These are phyloP conservation scores for Cataglyphis cursor DNA, from an alignment of 2,888 invertebrate genomes.

Conservation along the genomic window DNA sequence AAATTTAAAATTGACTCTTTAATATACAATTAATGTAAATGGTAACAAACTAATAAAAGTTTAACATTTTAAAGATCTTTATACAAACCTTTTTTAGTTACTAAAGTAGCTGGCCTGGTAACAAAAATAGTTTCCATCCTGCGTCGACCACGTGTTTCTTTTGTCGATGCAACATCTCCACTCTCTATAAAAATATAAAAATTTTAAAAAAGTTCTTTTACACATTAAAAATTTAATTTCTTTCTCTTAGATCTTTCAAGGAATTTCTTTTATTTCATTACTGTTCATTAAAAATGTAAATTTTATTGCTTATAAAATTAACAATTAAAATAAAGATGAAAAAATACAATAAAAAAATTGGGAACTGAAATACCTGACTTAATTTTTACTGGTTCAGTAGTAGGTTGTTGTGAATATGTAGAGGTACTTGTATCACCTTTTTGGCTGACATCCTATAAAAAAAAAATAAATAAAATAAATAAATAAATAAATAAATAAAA, in stretches of 20 bases:
- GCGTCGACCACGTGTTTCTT: not conserved
- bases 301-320: not conserved
- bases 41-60: not conserved
- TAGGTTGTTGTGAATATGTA: not conserved
- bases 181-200: conserved; percentile 4
- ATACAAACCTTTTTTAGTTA: conserved; percentile 26
- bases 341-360: not conserved
- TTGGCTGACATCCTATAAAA: not conserved
- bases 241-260: not conserved
- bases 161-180: not conserved
- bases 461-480: not conserved
- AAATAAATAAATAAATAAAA: not conserved
- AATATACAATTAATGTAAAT: not conserved
- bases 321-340: not conserved
- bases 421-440: conserved; percentile 6
- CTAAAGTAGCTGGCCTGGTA: conserved; percentile 12
- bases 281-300: not conserved
- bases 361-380: not conserved
- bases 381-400: not conserved
- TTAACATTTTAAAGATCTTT: not conserved
- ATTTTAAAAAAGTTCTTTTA: not conserved
- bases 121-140: not conserved
- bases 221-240: not conserved
- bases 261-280: not conserved
- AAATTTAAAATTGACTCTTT: not conserved